Base-by-base conservation (phyloP, 2,113 vertebrate species). In the Poecile atricapillus region DNA sequence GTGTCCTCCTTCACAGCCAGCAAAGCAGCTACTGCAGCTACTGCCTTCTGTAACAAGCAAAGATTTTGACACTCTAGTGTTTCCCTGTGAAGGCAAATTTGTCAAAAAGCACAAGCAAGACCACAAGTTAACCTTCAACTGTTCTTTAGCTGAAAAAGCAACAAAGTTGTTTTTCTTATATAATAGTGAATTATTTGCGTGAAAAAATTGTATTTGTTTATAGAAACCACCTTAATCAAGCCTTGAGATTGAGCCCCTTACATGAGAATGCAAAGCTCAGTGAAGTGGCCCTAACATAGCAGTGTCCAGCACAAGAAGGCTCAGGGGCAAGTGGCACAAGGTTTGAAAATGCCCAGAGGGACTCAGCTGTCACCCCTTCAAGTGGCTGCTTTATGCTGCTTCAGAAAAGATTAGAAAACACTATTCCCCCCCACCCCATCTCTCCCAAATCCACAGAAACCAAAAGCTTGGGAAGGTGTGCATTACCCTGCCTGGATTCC, bases 31-130 rank as follows among this genome's bases (percentile, higher is more conserved):
- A 3, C 53, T 58, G 11, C 37, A 7, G 10, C n/a, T 23, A 3
- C 12, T 67, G 30, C 39, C 23, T 43, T 68, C 43, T 39, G 24
- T 12, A 24, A 13, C 11, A 23, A 69, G 70, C 49, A 35, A 43
- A 62, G 49, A 4, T 30, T 41, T 41, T 37, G 11, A 25, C 11
- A 7, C 15, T 31, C 1, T 0, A 81, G 28, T 23, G 6, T 15
- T 41, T 46, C 20, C 15, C 6, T 20, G 5, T 1, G 12, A 53
- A 58, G 11, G 65, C 3, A 59, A 37, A 28, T 43, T 53, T 46
- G 25, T 49, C 43, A 19, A 76, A 64, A 5, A 56, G 27, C 16
- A 25, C 6, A 13, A 6, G 5, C 37, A 86, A 53, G 31, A 44
- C 20, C 49, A 23, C 39, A 25, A 49, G 9, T 65, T 53, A 64